These are phyloP conservation scores for Monopterus albus DNA, from an alignment of 2,113 vertebrate species.

Conservation along the genomic window DNA sequence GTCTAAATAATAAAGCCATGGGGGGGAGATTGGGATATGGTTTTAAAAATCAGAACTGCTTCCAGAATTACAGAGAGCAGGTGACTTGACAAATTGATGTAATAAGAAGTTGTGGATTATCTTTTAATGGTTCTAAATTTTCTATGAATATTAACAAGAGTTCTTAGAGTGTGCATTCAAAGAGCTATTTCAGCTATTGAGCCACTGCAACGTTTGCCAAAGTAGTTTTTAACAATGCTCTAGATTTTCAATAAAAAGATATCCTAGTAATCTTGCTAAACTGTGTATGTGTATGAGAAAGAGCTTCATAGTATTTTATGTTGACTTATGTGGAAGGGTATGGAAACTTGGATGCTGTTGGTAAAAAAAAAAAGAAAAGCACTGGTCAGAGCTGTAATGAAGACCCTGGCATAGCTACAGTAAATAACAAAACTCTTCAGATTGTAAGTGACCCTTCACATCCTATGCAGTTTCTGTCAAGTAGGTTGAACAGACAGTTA, in stretches of 20 bases:
- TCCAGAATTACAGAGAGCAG: constrained; percentile 14
- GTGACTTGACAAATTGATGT: constrained; percentile 11
- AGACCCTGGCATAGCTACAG: too few species aligned
- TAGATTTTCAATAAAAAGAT: background rate
- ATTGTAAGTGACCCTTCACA: constrained; percentile 2
- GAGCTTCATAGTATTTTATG: too few species aligned
- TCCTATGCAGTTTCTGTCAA: background rate
- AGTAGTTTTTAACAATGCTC: constrained; percentile 9
- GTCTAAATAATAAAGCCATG: constrained; percentile 11
- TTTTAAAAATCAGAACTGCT: constrained; percentile 10
- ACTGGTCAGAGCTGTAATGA: too few species aligned
- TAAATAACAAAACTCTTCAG: background rate
- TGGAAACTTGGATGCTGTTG: background rate
- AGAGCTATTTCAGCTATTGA: too few species aligned
- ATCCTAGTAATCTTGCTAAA: background rate
- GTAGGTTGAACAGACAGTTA: background rate
- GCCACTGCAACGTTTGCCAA: constrained; percentile 1
- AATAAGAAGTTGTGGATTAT: constrained; percentile 8
- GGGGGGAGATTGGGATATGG: constrained; percentile 6
- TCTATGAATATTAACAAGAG: constrained; percentile 23
- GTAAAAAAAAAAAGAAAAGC: too few species aligned
- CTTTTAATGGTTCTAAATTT: constrained; percentile 21
- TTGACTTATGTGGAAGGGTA: background rate
- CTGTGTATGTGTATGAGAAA: background rate
- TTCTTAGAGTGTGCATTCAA: background rate